phyloP scores from a whole-genome alignment of 2,113 vertebrate species.

The Dicrurus megarhynchus region DNA sequence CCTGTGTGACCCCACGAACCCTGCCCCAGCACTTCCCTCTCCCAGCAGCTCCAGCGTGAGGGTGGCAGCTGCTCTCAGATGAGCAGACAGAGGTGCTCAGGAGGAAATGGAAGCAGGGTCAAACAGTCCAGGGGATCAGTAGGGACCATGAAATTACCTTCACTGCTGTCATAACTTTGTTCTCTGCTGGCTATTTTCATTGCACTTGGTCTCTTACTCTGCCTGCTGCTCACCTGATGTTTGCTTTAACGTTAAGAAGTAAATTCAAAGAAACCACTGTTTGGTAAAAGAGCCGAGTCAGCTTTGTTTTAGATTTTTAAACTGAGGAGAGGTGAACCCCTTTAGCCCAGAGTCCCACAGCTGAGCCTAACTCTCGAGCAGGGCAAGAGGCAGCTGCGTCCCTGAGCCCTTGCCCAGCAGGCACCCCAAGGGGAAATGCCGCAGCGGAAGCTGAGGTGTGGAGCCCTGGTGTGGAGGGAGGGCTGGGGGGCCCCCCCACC shows the following conservation, averaged over 20 bases:
- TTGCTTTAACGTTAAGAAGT: neutral
- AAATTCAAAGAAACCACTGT: neutral
- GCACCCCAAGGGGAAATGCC: neutral
- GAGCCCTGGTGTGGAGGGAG: neutral
- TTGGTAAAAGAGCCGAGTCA: neutral
- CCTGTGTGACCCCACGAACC: neutral
- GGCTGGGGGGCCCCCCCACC: neutral
- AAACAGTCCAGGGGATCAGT: neutral
- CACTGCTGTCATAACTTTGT: neutral
- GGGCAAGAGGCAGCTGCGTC: neutral
- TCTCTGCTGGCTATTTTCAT: neutral
- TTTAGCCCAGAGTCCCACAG: neutral
- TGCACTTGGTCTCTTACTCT: neutral
- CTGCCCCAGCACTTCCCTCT: neutral
- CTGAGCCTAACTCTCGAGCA: neutral
- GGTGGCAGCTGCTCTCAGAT: neutral
- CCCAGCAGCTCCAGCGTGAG: accelerated
- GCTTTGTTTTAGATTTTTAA: neutral
- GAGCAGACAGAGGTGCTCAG: accelerated
- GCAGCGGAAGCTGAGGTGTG: neutral
- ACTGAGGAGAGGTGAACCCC: neutral
- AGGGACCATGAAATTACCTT: neutral
- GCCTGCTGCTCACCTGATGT: neutral
- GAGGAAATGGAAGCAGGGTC: neutral
- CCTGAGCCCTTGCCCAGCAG: neutral